Conservation (phyloP, 2,797 vertebrate species). For the Forpus xanthops region DNA sequence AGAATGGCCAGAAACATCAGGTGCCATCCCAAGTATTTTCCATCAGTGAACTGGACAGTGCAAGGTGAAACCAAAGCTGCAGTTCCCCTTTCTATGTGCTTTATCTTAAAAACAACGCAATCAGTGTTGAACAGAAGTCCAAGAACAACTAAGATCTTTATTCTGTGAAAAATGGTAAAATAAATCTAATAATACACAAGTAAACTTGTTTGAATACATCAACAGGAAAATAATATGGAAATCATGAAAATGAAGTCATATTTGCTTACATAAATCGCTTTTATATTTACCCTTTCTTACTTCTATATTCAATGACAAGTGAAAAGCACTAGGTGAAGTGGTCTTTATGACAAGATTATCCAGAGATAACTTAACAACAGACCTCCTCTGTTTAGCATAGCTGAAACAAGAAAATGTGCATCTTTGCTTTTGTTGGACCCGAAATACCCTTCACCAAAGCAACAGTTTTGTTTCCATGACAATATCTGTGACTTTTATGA, state of each 20-base stretch:
- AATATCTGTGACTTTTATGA: slow-evolving; percentile 34
- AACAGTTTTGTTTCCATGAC: slow-evolving; percentile 57
- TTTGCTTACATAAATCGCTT: neutral
- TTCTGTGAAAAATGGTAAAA: neutral
- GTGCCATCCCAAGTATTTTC: neutral
- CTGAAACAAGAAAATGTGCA: neutral
- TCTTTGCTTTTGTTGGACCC: slow-evolving; percentile 7
- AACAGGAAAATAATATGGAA: neutral
- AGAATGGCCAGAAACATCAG: neutral
- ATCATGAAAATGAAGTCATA: neutral
- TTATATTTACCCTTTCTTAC: neutral
- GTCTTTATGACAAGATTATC: neutral
- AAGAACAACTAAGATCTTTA: neutral
- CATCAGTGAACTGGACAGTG: neutral
- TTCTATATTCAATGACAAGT: neutral
- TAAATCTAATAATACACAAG: neutral
- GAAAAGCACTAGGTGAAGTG: neutral
- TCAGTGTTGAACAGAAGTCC: neutral
- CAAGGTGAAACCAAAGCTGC: neutral
- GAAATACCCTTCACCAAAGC: slow-evolving; percentile 16
- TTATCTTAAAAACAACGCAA: neutral
- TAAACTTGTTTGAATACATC: neutral
- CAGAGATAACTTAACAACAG: neutral
- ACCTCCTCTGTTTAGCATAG: neutral
- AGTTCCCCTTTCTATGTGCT: neutral